These are phyloP conservation scores for Tichodroma muraria DNA, from an alignment of 2,113 vertebrate genomes.

Conservation along the genomic window DNA sequence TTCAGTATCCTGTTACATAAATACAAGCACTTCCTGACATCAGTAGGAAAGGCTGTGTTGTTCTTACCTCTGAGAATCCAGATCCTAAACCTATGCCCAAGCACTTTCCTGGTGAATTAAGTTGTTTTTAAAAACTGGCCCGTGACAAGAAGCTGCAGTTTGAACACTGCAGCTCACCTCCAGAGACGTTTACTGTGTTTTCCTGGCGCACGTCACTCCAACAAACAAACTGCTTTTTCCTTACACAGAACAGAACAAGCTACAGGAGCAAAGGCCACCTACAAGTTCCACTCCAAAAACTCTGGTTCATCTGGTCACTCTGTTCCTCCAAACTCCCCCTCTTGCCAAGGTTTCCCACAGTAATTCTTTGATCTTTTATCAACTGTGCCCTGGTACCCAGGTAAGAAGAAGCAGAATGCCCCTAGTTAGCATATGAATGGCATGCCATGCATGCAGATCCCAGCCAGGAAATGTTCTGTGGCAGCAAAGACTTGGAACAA, in stretches of 20 bases:
- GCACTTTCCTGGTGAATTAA: not conserved
- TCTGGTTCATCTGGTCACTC: not conserved
- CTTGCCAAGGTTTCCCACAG: not conserved
- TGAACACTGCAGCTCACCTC: not conserved
- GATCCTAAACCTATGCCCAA: not conserved
- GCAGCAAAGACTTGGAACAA: constrained; percentile 25
- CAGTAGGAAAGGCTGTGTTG: not conserved
- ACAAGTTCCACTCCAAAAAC: not conserved
- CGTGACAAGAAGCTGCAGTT: not conserved
- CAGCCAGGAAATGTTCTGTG: not conserved
- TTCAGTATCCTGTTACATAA: not conserved
- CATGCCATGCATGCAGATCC: not conserved
- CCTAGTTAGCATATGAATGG: not conserved
- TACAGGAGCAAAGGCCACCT: not conserved
- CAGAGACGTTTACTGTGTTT: not conserved
- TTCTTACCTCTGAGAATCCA: not conserved
- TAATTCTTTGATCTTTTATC: not conserved
- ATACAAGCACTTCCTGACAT: not conserved
- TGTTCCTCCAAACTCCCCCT: not conserved
- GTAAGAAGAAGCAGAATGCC: not conserved
- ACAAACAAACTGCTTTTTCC: not conserved
- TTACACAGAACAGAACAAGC: not conserved
- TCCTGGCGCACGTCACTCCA: not conserved
- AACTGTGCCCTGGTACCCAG: not conserved
- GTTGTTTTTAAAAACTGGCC: not conserved